Evolutionary conservation across 2,113 vertebrate genomes (phyloP).

Genomic region (Rhinolophus ferrumequinum): DNA sequence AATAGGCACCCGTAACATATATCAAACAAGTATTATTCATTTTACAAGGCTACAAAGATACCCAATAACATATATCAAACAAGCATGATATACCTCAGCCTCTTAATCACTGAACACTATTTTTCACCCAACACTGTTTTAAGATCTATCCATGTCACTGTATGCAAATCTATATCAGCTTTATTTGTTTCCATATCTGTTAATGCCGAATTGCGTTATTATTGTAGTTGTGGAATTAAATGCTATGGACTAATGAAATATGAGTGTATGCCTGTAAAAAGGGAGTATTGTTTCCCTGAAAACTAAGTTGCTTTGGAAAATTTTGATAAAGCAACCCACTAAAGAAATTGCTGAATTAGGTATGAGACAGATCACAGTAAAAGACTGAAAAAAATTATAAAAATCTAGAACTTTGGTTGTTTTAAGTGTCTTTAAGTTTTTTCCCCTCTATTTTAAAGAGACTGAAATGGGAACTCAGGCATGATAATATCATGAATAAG

Average conservation of each 20-base stretch:
- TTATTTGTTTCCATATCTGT: background rate
- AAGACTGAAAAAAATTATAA: background rate
- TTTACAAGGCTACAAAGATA: too few species aligned
- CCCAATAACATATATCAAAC: too few species aligned
- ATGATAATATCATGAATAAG: background rate
- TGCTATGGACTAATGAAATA: background rate
- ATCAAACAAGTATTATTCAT: too few species aligned
- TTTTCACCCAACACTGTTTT: background rate
- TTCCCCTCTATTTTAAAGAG: background rate
- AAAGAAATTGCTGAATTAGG: background rate
- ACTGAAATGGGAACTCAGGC: background rate
- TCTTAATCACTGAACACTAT: background rate
- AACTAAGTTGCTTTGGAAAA: background rate
- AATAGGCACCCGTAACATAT: background rate
- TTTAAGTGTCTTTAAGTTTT: background rate
- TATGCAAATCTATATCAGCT: background rate
- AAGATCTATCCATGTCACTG: background rate
- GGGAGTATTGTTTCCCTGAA: background rate
- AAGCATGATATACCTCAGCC: too few species aligned
- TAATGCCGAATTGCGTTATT: background rate
- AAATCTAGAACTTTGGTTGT: background rate
- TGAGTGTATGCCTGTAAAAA: background rate
- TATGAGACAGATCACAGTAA: background rate
- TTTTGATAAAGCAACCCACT: background rate
- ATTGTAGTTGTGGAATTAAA: background rate